Evolutionary conservation across 2,797 vertebrate genomes (phyloP), one percentile per base, ranked within the genome.

Genomic region (Arnoldichthys spilopterus): DNA sequence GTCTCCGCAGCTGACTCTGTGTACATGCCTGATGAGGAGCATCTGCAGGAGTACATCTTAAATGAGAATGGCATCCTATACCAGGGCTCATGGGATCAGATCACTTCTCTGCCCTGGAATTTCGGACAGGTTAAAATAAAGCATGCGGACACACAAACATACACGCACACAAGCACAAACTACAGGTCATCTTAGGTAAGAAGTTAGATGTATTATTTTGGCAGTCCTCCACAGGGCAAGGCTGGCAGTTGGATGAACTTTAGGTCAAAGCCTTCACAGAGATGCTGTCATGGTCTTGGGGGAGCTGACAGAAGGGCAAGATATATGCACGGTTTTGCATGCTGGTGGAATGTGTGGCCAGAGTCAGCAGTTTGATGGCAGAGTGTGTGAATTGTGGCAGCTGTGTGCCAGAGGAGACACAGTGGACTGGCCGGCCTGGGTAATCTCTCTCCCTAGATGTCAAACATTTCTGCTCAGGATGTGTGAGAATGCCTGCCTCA

Each of bases 51-150:
- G 79, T 96, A 96, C 62, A 58, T 98, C 13, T 91, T 96, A 86
- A 97, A 96, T 86, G 96, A 98, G 85, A 88, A 93, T 45, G 96
- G 96, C 9, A 59, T 94, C 47, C 88, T 97, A 26, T 97, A 92
- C 81, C 90, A 87, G 71, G 96, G 95, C 6, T 85, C 88, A 74
- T 92, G 88, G 88, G 86, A 96, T 68, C 58, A 91, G 43, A 94
- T 97, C 67, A 77, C 51, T 0, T 81, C 82, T 56, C 79, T 90
- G 30, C 88, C 91, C 16, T 97, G 96, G 96, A 94, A 94, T 83
- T 96, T 94, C 72, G 96, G 96, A 89, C 96, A 97, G 94, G 96
- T 97, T n/a, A 91, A 58, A 62, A 32, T 9, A 7, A 62, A 34
- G 28, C 11, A 20, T 7, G 6, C 18, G 18, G 26, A 18, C 58